Percentiles rank a stretch among this genome's conserved stretches.
phyloP scores from a whole-genome alignment of 2,113 vertebrate genomes.

The Casuarius casuarius region DNA sequence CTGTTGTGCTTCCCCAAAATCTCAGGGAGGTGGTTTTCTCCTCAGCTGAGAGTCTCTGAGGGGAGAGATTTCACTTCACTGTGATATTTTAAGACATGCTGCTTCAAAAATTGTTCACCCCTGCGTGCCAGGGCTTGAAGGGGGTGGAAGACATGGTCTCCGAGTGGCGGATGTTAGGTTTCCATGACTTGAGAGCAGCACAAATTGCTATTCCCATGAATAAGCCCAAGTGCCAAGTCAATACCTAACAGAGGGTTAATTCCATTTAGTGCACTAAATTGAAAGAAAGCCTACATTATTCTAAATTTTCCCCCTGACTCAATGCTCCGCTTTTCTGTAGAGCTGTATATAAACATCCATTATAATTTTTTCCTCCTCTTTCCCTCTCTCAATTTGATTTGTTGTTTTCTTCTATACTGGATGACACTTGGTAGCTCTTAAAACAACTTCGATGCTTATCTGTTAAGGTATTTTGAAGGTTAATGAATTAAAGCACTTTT shows the following conservation, averaged over 20 bases:
- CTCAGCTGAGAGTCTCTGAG: background rate
- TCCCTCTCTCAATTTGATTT: conserved; percentile 49
- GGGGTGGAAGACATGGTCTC: background rate
- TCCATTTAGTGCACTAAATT: background rate
- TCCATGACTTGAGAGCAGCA: background rate
- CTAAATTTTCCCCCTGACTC: background rate
- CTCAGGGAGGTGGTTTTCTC: background rate
- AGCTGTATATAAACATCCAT: conserved; percentile 20
- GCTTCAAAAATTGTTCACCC: background rate
- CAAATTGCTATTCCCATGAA: background rate
- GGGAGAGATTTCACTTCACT: background rate
- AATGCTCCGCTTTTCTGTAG: background rate
- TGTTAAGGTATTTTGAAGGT: conserved; percentile 68
- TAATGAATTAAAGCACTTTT: conserved; percentile 68
- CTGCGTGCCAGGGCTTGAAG: background rate
- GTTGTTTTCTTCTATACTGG: conserved; percentile 26
- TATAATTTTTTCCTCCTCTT: conserved; percentile 23
- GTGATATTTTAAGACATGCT: background rate
- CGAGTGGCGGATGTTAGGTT: background rate
- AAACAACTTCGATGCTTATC: conserved; percentile 64
- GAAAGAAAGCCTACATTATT: background rate
- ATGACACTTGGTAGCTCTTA: conserved; percentile 59
- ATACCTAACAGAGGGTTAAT: background rate
- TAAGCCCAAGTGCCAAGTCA: background rate
- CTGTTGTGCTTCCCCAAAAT: background rate